Percentiles rank a stretch among this genome's conserved stretches.
phyloP scores from a whole-genome alignment of 2,888 invertebrate genomes.

The Ectropis crepuscularia region DNA sequence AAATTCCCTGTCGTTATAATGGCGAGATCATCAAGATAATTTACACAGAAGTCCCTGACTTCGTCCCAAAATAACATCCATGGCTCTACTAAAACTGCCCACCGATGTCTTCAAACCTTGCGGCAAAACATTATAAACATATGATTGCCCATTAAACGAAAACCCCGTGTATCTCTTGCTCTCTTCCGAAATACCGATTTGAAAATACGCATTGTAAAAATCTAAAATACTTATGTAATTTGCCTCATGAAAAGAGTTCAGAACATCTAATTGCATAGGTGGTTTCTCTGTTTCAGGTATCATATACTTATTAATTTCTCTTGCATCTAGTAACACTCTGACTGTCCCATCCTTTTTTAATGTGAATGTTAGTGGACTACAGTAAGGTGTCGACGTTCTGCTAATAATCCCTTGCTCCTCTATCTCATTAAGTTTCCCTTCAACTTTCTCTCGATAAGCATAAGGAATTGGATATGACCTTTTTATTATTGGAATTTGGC shows the following conservation, averaged over 20 bases:
- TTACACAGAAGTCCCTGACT: too few species aligned
- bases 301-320: slow-evolving; percentile 32
- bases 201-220: slow-evolving; percentile 28
- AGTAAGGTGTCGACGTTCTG: slow-evolving; percentile 30
- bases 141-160: slow-evolving; percentile 22
- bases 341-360: slow-evolving; percentile 25
- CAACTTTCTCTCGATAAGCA: slow-evolving; percentile 38
- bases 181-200: slow-evolving; percentile 9
- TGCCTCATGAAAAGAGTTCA: slow-evolving; percentile 21
- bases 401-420: slow-evolving; percentile 35
- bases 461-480: slow-evolving; percentile 40
- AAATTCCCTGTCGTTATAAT: slow-evolving; percentile 35
- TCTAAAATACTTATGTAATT: slow-evolving; percentile 19
- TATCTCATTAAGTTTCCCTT: slow-evolving; percentile 36
- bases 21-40: slow-evolving; percentile 18
- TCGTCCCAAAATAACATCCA: too few species aligned
- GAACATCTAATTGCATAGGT: slow-evolving; percentile 17
- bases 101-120: too few species aligned
- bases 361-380: slow-evolving; percentile 39
- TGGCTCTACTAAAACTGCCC: too few species aligned
- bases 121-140: neutral
- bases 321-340: slow-evolving; percentile 25
- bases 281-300: slow-evolving; percentile 25
- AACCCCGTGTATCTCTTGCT: slow-evolving; percentile 22
- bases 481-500: slow-evolving; percentile 32